Conservation (phyloP, 1,140 invertebrate species). For the Drosophila eugracilis region DNA sequence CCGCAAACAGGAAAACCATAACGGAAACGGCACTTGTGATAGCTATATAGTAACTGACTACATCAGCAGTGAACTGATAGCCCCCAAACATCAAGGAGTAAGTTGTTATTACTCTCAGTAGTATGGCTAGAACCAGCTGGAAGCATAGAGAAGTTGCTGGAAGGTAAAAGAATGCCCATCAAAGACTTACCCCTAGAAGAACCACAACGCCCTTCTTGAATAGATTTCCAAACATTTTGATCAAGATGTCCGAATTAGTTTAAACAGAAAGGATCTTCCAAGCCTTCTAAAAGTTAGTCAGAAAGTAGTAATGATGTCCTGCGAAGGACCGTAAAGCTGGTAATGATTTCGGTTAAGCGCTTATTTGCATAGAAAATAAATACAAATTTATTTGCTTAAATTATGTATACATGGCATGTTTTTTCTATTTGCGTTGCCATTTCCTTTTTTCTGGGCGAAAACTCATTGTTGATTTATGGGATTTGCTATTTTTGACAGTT, state of each 20-base stretch:
- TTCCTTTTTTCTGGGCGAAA: slow-evolving; percentile 40
- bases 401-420: slow-evolving; percentile 48
- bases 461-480: slow-evolving; percentile 81
- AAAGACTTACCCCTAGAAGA: slow-evolving; percentile 28
- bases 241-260: background rate
- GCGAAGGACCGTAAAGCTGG: background rate
- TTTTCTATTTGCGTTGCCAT: slow-evolving; percentile 30
- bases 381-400: slow-evolving; percentile 49
- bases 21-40: slow-evolving; percentile 6
- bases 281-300: background rate
- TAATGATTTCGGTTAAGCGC: slow-evolving; percentile 18
- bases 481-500: slow-evolving; percentile 80
- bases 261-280: slow-evolving; percentile 8
- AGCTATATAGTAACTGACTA: background rate
- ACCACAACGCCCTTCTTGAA: background rate
- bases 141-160: background rate
- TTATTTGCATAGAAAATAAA: slow-evolving; percentile 33
- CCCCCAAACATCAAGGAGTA: background rate
- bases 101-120: slow-evolving; percentile 23
- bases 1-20: slow-evolving; percentile 7
- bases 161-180: too few species aligned
- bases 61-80: background rate
- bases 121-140: slow-evolving; percentile 33
- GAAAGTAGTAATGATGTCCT: too few species aligned
- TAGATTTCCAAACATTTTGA: background rate